phyloP scores from a whole-genome alignment of 2,888 invertebrate species.

The Drosophila siamana region DNA sequence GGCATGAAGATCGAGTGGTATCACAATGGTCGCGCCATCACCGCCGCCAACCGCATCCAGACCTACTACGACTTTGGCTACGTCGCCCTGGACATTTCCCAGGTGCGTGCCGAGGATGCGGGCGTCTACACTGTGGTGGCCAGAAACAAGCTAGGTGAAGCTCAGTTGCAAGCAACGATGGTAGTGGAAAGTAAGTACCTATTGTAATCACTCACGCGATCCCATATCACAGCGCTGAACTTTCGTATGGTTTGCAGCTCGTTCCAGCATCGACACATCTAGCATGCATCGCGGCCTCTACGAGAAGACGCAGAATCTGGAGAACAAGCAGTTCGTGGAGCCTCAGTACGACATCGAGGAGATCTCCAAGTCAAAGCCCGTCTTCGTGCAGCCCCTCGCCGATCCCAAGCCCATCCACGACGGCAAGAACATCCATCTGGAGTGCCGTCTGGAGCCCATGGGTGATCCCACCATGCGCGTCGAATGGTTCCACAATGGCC shows the following conservation, averaged over 20 bases:
- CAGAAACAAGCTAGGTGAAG: conserved; percentile 95
- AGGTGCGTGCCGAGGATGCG: conserved; percentile 95
- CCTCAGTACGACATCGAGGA: conserved; percentile 96
- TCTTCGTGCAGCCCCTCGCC: conserved; percentile 95
- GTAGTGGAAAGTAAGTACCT: conserved; percentile 93
- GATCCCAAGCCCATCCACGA: conserved; percentile 94
- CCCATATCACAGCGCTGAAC: neutral
- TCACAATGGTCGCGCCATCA: conserved; percentile 96
- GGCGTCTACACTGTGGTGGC: conserved; percentile 97
- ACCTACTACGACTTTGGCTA: conserved; percentile 98
- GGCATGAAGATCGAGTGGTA: conserved; percentile 98
- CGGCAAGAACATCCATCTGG: conserved; percentile 95
- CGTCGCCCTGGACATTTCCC: conserved; percentile 97
- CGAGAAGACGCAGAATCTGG: conserved; percentile 94
- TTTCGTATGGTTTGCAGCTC: conserved; percentile 87
- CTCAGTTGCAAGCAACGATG: conserved; percentile 93
- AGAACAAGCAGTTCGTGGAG: conserved; percentile 93
- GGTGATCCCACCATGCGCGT: conserved; percentile 98
- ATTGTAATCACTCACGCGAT: no score
- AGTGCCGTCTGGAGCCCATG: conserved; percentile 97
- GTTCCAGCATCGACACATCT: conserved; percentile 94
- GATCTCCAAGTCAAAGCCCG: conserved; percentile 97
- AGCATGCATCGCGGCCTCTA: conserved; percentile 95
- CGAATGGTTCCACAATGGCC: conserved; percentile 98
- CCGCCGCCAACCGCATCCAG: conserved; percentile 95